Base-by-base conservation (phyloP, 2,797 vertebrate species). In the Melanotaenia nigrans region DNA sequence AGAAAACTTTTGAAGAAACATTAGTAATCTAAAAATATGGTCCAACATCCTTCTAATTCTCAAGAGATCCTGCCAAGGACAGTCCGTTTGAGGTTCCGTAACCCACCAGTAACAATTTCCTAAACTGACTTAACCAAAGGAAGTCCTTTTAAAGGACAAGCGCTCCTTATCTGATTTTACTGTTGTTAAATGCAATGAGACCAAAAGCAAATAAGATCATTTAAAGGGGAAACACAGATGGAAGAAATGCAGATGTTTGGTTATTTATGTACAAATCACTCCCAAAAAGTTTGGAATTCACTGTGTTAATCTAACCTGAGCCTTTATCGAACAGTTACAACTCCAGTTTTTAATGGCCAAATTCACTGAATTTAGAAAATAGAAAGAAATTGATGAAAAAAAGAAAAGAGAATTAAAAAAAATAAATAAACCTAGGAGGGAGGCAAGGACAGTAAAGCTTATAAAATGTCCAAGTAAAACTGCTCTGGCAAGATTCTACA, bases 101-200 rank as follows among this genome's bases (percentile, higher is more conserved):
- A 84, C 69, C 71, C 73, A 20, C 78, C 71, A 85, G 62, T 77
- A 82, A 84, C 69, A 71, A 81, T 88, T 84, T 79, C 71, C 73
- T 72, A 40, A n/a, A 33, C 75, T 11, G 61, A 64, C 51, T 75
- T 63, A 57, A 56, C 58, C 36, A 54, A 60, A 51, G 73, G 49
- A 7, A 1, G 24, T 53, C 55, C 73, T 75, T 71, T 72, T 33
- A 77, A 71, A 71, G 61, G 71, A 66, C 35, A 67, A 35, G 56
- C 55, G 61, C 28, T 60, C 38, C 54, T 68, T 60, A 57, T 61
- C 71, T 3, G 0, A 64, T 53, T 68, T 74, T 10, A 53, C 75
- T 81, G 40, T 3, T 62, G 66, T 18, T 45, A 45, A 45, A 40
- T 69, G 59, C 38, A 69, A 82, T 61, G 71, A 74, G 33, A 65